Conservation (phyloP, 2,113 vertebrate genomes). For the Piaya cayana region DNA sequence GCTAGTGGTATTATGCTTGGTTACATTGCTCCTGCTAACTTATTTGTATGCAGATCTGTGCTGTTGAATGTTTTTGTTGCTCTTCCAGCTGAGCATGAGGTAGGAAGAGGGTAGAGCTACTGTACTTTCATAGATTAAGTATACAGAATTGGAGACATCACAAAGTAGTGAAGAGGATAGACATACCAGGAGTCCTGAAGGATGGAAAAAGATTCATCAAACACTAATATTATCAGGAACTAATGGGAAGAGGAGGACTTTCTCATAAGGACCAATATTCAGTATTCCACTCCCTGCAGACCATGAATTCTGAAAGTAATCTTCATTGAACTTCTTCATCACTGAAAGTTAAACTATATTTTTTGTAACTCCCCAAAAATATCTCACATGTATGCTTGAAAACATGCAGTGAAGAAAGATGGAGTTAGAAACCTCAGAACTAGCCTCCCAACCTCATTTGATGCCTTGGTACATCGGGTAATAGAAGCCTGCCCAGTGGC, state of each 20-base stretch:
- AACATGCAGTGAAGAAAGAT: not conserved
- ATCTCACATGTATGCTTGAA: not conserved
- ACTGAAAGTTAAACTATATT: not conserved
- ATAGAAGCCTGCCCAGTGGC: not conserved
- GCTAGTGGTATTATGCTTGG: not conserved
- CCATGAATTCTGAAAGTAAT: not conserved
- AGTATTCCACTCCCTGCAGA: not conserved
- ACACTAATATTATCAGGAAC: not conserved
- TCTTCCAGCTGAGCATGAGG: not conserved
- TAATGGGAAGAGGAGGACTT: not conserved
- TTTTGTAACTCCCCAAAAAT: not conserved
- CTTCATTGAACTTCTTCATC: not conserved
- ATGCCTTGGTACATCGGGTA: not conserved
- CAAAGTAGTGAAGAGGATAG: not conserved
- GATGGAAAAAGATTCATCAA: not conserved
- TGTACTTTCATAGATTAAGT: not conserved
- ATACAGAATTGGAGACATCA: not conserved
- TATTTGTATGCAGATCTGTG: not conserved
- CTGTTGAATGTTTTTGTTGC: not conserved
- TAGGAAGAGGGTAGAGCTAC: not conserved
- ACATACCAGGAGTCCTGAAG: not conserved
- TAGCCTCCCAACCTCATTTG: not conserved
- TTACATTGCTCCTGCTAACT: not conserved
- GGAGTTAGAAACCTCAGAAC: not conserved
- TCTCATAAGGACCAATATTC: not conserved